Percentiles rank a stretch among this genome's conserved stretches.
Conservation (phyloP, 2,113 vertebrate genomes). For the Gila orcuttii region DNA sequence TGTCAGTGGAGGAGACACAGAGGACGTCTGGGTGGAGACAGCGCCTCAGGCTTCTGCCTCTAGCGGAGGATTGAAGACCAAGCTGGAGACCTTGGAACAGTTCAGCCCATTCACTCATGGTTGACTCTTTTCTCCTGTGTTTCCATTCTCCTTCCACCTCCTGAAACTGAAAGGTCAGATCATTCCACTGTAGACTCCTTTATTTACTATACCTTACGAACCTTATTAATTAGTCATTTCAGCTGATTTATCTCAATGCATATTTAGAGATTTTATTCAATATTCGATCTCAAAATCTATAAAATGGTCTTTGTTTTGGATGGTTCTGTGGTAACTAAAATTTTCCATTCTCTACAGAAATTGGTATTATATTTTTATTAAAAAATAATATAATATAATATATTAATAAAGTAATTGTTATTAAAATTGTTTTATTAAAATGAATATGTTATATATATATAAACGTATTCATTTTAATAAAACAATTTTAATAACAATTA, state of each 20-base stretch:
- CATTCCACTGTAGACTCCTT: neutral
- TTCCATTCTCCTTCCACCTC: neutral
- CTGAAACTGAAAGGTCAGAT: slow-evolving; percentile 21
- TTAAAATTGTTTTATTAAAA: no score
- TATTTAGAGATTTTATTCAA: slow-evolving; percentile 9
- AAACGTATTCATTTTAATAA: no score
- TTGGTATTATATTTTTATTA: neutral
- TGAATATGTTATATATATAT: no score
- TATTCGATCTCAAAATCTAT: neutral
- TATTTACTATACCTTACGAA: neutral
- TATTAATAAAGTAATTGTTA: no score
- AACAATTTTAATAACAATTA: no score
- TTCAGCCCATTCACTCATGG: slow-evolving; percentile 35
- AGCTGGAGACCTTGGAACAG: slow-evolving; percentile 36
- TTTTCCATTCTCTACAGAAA: neutral
- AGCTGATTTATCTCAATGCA: neutral
- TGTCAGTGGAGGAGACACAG: slow-evolving; percentile 39
- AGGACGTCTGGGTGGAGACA: slow-evolving; percentile 41
- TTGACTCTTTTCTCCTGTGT: slow-evolving; percentile 22
- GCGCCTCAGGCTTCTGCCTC: slow-evolving; percentile 46
- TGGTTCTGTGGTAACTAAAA: neutral
- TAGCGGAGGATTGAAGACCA: slow-evolving; percentile 39
- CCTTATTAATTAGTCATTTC: slow-evolving; percentile 20
- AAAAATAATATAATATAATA: no score
- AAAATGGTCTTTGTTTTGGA: neutral